These are phyloP conservation scores for Epistrophe grossulariae DNA, from an alignment of 2,888 invertebrate genomes.

Conservation along the genomic window DNA sequence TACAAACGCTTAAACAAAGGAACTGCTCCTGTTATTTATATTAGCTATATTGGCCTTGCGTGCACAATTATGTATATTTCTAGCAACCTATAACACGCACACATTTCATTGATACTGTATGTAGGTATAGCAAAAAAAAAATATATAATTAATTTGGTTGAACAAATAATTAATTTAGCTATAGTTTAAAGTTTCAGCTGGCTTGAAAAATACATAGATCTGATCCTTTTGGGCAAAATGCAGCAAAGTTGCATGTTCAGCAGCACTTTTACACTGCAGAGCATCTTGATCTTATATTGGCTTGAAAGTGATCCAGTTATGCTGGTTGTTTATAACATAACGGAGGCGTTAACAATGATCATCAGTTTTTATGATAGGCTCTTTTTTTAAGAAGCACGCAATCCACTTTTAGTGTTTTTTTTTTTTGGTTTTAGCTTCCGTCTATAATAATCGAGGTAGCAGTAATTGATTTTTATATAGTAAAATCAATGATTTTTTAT, in stretches of 20 bases:
- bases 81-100: conserved; percentile 21
- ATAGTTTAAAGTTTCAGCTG: conserved; percentile 29
- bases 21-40: not conserved
- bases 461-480: conserved; percentile 12
- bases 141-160: conserved; percentile 59
- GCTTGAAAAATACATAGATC: conserved; percentile 29
- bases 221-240: conserved; percentile 47
- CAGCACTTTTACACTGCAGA: conserved; percentile 52
- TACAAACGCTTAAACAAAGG: conserved; percentile 45
- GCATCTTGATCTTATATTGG: conserved; percentile 59
- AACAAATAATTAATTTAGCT: conserved; percentile 67
- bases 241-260: conserved; percentile 48
- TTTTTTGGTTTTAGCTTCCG: conserved; percentile 32
- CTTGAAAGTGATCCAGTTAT: conserved; percentile 46
- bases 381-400: conserved; percentile 43
- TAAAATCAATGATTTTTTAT: not conserved
- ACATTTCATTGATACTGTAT: not conserved
- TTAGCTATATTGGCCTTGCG: conserved; percentile 57
- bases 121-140: not conserved
- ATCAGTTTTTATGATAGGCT: conserved; percentile 49
- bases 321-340: conserved; percentile 23
- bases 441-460: not conserved
- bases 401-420: not conserved
- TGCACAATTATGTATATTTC: conserved; percentile 29
- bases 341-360: conserved; percentile 61